Evolutionary conservation across 1,140 invertebrate species (phyloP).

Genomic region (Trachymyrmex septentrionalis): DNA sequence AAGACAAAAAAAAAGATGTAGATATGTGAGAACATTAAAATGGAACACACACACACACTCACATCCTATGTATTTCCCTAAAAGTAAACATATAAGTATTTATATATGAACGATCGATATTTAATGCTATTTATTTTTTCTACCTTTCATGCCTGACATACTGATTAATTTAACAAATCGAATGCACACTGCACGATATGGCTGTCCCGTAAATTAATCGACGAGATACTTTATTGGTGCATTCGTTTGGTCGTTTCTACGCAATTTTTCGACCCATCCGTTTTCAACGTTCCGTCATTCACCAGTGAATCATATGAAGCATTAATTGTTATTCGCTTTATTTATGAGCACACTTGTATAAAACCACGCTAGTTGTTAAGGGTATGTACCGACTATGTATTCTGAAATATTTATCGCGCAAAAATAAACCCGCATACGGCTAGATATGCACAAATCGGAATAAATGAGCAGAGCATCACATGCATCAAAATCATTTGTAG

Average conservation of each 20-base stretch:
- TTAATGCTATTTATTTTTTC: neutral
- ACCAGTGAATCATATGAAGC: slow-evolving; percentile 44
- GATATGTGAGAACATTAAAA: no score
- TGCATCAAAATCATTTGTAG: neutral
- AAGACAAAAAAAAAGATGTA: no score
- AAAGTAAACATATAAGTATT: no score
- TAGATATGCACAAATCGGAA: slow-evolving; percentile 11
- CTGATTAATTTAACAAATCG: slow-evolving; percentile 54
- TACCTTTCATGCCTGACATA: neutral
- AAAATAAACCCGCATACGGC: slow-evolving; percentile 5
- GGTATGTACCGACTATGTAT: neutral
- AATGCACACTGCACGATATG: neutral
- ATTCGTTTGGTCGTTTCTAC: slow-evolving; percentile 54
- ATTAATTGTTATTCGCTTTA: slow-evolving; percentile 59
- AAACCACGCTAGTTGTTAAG: slow-evolving; percentile 32
- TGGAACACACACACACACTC: no score
- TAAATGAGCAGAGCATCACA: slow-evolving; percentile 22
- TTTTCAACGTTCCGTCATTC: slow-evolving; percentile 18
- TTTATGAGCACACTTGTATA: slow-evolving; percentile 37
- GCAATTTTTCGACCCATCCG: slow-evolving; percentile 34
- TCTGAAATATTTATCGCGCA: slow-evolving; percentile 45
- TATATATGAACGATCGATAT: no score
- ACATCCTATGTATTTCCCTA: no score
- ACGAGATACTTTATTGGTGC: slow-evolving; percentile 44
- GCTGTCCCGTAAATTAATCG: slow-evolving; percentile 43